Evolutionary conservation across 2,113 vertebrate genomes (phyloP).

Genomic region (Pelobates fuscus): DNA sequence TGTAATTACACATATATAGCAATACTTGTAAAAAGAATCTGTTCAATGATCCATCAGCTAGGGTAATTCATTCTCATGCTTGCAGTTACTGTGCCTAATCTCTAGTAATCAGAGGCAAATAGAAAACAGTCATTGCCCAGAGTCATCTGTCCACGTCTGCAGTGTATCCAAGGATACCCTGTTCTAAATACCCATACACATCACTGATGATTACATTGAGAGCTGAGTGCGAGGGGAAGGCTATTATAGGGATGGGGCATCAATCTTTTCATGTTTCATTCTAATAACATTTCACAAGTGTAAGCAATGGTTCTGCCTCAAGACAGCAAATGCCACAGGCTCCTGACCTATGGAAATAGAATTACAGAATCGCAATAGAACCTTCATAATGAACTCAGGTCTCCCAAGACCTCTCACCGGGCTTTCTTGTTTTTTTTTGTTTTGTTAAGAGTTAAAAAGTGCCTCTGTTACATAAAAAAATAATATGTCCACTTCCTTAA

Average conservation of each 20-base stretch:
- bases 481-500: no score
- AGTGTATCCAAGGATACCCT: constrained; percentile 32
- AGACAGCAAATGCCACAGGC: neutral
- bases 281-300: constrained; percentile 16
- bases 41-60: constrained; percentile 43
- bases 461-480: no score
- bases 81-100: constrained; percentile 47
- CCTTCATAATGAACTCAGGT: no score
- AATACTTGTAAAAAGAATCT: constrained; percentile 35
- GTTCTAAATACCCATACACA: constrained; percentile 44
- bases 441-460: no score
- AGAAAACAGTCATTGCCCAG: constrained; percentile 41
- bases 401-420: no score
- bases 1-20: constrained; percentile 33
- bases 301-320: neutral
- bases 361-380: neutral
- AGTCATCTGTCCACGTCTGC: constrained; percentile 30
- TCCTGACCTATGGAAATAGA: neutral
- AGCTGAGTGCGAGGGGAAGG: constrained; percentile 16
- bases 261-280: constrained; percentile 27
- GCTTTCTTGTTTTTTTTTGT: no score
- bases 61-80: constrained; percentile 41
- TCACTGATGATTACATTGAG: constrained; percentile 42
- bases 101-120: constrained; percentile 44
- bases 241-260: constrained; percentile 23